These are phyloP conservation scores for Ormyrus labotus DNA, from an alignment of 2,888 invertebrate genomes.

Conservation along the genomic window DNA sequence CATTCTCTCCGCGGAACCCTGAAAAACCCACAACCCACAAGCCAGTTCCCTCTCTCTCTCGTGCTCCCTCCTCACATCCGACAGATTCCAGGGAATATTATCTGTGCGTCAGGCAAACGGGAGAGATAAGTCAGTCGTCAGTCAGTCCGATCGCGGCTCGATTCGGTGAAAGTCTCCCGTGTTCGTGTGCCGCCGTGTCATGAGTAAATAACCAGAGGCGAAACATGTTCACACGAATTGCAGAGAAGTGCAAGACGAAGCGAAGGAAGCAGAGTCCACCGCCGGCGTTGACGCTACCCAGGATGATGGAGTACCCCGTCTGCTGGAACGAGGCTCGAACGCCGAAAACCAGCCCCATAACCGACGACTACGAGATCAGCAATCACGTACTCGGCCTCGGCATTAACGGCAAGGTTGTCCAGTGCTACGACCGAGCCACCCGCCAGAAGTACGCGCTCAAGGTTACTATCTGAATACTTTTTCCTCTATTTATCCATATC, in stretches of 20 bases:
- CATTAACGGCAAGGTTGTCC: conserved; percentile 98
- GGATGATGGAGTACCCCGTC: no score
- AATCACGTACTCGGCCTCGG: conserved; percentile 96
- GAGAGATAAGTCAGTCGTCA: not conserved
- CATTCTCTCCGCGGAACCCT: no score
- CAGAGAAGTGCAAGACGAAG: conserved; percentile 57
- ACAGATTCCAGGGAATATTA: no score
- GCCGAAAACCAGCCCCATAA: conserved; percentile 89
- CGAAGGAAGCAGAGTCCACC: conserved; percentile 54
- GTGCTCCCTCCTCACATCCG: no score
- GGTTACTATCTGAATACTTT: conserved; percentile 77
- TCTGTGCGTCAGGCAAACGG: no score
- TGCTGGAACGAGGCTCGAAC: conserved; percentile 61
- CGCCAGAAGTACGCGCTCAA: conserved; percentile 93
- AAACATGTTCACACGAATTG: conserved; percentile 51
- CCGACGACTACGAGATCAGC: conserved; percentile 94
- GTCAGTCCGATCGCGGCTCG: not conserved
- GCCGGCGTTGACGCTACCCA: conserved; percentile 26
- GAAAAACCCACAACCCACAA: no score
- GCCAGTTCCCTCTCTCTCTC: no score
- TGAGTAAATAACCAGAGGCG: not conserved
- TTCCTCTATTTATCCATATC: no score
- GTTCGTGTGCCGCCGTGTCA: not conserved
- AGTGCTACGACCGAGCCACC: conserved; percentile 88
- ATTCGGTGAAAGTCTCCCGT: not conserved